Conservation (phyloP, 2,888 invertebrate genomes). For the Venusia cambrica region DNA sequence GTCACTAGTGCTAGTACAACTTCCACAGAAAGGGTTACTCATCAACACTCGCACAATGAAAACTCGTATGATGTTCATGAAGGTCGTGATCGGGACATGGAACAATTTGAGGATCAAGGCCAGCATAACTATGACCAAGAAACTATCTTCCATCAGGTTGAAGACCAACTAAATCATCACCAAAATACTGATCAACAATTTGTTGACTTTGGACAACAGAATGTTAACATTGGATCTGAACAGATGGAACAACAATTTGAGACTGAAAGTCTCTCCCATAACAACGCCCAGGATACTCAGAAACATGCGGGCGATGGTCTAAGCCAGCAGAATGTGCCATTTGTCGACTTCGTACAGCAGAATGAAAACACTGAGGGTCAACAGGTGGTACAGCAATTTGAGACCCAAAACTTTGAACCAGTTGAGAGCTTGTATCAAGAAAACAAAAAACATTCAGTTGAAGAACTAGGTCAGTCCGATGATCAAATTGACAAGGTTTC, state of each 20-base stretch:
- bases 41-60: conserved; percentile 9
- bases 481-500: conserved; percentile 22
- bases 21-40: conserved; percentile 13
- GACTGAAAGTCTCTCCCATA: no score
- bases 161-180: conserved; percentile 22
- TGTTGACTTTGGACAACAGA: conserved; percentile 27
- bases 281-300: no score
- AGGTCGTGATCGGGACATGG: conserved; percentile 4
- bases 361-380: conserved; percentile 26
- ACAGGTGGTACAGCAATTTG: conserved; percentile 28
- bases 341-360: conserved; percentile 26
- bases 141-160: conserved; percentile 16
- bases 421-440: conserved; percentile 28
- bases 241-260: conserved; percentile 28
- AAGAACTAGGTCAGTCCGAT: conserved; percentile 19
- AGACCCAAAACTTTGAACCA: conserved; percentile 21
- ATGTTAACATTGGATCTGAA: conserved; percentile 26
- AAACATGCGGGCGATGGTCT: no score
- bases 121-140: conserved; percentile 20
- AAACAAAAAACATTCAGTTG: conserved; percentile 17
- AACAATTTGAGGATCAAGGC: conserved; percentile 10
- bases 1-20: conserved; percentile 4
- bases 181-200: conserved; percentile 28
- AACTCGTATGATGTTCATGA: conserved; percentile 7
- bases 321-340: no score